These are phyloP conservation scores for Coregonus clupeaformis DNA, from an alignment of 2,113 vertebrate genomes.

Conservation along the genomic window DNA sequence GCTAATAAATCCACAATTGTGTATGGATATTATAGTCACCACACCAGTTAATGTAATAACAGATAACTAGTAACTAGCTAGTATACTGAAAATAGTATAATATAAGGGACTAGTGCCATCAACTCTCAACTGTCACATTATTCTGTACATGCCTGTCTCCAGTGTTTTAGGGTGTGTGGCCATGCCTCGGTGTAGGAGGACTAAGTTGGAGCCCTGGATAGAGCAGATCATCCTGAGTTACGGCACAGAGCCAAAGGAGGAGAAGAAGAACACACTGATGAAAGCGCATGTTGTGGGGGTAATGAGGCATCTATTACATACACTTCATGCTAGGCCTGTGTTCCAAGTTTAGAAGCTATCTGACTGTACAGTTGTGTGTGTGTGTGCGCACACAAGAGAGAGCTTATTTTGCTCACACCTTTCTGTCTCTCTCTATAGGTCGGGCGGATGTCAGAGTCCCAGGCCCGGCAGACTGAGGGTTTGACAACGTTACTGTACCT, in stretches of 20 bases:
- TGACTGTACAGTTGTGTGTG: neutral
- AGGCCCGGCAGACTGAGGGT: neutral
- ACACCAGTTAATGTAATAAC: no score
- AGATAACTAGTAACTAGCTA: no score
- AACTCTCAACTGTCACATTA: no score
- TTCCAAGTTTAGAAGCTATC: neutral
- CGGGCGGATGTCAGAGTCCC: neutral
- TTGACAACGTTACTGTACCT: neutral
- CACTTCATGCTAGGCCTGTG: no score
- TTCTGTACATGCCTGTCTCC: neutral
- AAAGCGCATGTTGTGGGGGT: slow-evolving; percentile 5
- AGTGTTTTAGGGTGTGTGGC: neutral
- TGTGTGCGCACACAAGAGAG: neutral
- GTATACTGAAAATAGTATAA: no score
- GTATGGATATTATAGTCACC: no score
- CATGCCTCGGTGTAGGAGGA: neutral
- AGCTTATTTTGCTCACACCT: neutral
- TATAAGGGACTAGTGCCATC: no score
- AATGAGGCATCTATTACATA: neutral
- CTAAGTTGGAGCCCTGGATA: slow-evolving; percentile 1
- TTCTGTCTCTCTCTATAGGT: neutral
- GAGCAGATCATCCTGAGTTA: neutral
- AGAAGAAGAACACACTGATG: neutral
- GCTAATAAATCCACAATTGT: no score
- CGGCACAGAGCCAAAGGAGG: neutral